Evolutionary conservation across 2,888 invertebrate genomes (phyloP).

Genomic region (Agrilus cyanescens): DNA sequence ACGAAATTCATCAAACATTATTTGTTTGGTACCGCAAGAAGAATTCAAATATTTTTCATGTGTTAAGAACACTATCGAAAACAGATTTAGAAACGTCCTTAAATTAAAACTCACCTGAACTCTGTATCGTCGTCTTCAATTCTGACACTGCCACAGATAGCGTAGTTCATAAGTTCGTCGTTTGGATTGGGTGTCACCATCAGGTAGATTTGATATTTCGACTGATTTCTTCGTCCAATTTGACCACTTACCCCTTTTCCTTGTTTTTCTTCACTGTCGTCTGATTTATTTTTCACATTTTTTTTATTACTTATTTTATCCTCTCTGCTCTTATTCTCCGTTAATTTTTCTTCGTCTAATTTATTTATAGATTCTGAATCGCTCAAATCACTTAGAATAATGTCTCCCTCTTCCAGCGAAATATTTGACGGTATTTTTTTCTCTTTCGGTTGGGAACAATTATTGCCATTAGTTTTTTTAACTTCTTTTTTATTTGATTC

Average conservation of each 20-base stretch:
- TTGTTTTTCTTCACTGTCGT: not conserved
- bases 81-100: no score
- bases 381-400: constrained; percentile 7
- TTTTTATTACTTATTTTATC: no score
- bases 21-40: no score
- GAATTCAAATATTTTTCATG: no score
- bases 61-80: no score
- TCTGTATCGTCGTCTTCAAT: constrained; percentile 8
- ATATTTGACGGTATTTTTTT: not conserved
- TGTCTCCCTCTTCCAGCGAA: constrained; percentile 10
- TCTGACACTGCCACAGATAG: constrained; percentile 19
- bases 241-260: constrained; percentile 4
- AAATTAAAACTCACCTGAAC: constrained; percentile 1
- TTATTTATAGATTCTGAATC: not conserved
- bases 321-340: no score
- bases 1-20: no score
- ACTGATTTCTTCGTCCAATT: not conserved
- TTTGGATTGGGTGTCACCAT: constrained; percentile 11
- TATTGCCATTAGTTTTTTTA: not conserved
- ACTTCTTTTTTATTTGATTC: not conserved
- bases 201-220: constrained; percentile 7
- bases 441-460: not conserved
- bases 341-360: no score
- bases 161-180: constrained; percentile 25
- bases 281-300: no score